Evolutionary conservation across 2,888 invertebrate genomes (phyloP).

Genomic region (Hecatera dysodea): DNA sequence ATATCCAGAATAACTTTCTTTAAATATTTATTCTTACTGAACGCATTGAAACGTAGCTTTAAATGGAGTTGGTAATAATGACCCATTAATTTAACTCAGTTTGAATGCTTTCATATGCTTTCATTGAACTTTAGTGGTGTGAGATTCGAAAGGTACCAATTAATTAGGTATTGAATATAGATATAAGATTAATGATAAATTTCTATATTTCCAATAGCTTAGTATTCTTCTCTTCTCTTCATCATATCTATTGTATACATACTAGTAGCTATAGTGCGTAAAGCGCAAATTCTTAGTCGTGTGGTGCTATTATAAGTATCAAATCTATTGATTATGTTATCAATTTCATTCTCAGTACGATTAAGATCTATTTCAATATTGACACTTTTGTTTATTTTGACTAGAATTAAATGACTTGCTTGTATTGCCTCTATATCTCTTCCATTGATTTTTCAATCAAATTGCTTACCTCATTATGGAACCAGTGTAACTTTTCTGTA

Average conservation of each 20-base stretch:
- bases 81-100: constrained; percentile 13
- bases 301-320: constrained; percentile 82
- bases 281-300: constrained; percentile 76
- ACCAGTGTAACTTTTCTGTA: constrained; percentile 6
- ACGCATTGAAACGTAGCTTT: constrained; percentile 47
- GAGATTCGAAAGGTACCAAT: constrained; percentile 66
- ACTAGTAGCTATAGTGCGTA: constrained; percentile 55
- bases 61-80: constrained; percentile 31
- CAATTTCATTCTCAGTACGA: constrained; percentile 13
- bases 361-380: not conserved
- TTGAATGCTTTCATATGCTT: constrained; percentile 42
- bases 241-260: constrained; percentile 73
- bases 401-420: constrained; percentile 17
- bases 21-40: constrained; percentile 8
- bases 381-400: not conserved
- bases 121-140: constrained; percentile 47
- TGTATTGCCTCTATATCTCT: constrained; percentile 42
- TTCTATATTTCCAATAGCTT: constrained; percentile 69
- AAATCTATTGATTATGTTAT: constrained; percentile 41
- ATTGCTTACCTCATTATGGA: constrained; percentile 45
- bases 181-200: constrained; percentile 60
- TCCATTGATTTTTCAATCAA: constrained; percentile 43
- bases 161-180: constrained; percentile 53
- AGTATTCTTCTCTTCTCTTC: constrained; percentile 70
- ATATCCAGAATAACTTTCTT: constrained; percentile 5